Evolutionary conservation across 2,113 vertebrate species (phyloP).

Genomic region (Neolamprologus hecqui): DNA sequence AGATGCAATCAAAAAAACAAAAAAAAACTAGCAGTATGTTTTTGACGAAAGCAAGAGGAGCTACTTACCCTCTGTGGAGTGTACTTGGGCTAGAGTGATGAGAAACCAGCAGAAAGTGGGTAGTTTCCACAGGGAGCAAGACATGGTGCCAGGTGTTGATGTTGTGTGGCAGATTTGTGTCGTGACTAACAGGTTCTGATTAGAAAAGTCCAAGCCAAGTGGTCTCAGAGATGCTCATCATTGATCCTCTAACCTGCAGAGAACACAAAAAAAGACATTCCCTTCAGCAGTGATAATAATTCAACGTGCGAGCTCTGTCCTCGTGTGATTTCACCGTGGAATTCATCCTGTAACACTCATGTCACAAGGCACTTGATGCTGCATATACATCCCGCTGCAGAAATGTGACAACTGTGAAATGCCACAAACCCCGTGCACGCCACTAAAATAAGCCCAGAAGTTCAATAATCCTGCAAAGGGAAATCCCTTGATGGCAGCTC

Average conservation of each 20-base stretch:
- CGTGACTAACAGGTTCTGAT: slow-evolving; percentile 73
- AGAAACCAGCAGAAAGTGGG: slow-evolving; percentile 88
- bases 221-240: slow-evolving; percentile 82
- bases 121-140: slow-evolving; percentile 89
- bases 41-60: neutral
- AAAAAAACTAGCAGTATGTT: neutral
- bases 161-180: slow-evolving; percentile 76
- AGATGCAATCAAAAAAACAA: neutral
- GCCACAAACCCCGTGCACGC: slow-evolving; percentile 24
- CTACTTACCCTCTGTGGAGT: slow-evolving; percentile 90
- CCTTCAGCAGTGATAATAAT: slow-evolving; percentile 21
- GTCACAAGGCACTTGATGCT: slow-evolving; percentile 3
- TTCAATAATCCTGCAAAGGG: slow-evolving; percentile 53
- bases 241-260: slow-evolving; percentile 84
- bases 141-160: slow-evolving; percentile 84
- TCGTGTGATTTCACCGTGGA: neutral
- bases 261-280: slow-evolving; percentile 47
- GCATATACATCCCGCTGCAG: slow-evolving; percentile 12
- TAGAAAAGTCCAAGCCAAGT: slow-evolving; percentile 83
- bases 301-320: neutral
- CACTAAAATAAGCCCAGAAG: slow-evolving; percentile 37
- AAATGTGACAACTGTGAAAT: slow-evolving; percentile 44
- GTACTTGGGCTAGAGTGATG: slow-evolving; percentile 86
- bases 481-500: slow-evolving; percentile 58
- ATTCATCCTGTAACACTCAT: slow-evolving; percentile 3